Base-by-base conservation (phyloP, 2,797 vertebrate species). In the Rhynchotus rufescens region DNA sequence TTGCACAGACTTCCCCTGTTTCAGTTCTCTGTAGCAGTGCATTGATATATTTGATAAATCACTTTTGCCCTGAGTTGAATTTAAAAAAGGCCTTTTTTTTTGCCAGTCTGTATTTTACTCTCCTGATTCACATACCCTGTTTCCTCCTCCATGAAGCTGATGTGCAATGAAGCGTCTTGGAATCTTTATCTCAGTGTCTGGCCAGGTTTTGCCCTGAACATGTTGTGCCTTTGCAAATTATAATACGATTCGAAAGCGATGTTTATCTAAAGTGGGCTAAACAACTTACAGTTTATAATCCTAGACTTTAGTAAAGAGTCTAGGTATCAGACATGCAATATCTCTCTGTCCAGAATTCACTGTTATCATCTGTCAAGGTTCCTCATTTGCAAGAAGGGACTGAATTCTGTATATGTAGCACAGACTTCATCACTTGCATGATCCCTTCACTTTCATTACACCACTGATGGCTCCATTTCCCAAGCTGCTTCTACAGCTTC, bases 201-300 rank as follows among this genome's bases (percentile, higher is more conserved):
- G 86, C 82, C 91, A 1, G 14, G 78, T 87, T 93, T 73, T 84
- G 30, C 72, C 76, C 78, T 65, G 83, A 95, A 94, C 66, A 71
- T 71, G 30, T 81, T 86, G 80, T 89, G 74, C 89, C 49, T 94
- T 88, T 85, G 85, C 78, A 81, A 94, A 94, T 96, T 92, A 89
- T 93, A 97, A 97, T 94, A 95, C 10, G 14, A 92, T 97, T 96
- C 93, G 88, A 83, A 96, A 93, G 54, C 12, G 91, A 96, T 93
- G 44, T 54, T 92, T 92, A 96, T 94, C 95, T 92, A 44, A 94
- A 94, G 82, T 87, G 73, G 84, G 52, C 45, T 91, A 92, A 95
- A 89, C 91, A 78, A 86, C 6, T 94, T 92, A 56, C 67, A 66
- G 68, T 61, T 89, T 62, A 23, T 86, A 93, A 95, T 88, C 92